These are phyloP conservation scores for Yasuhikotakia modesta DNA, from an alignment of 2,797 vertebrate species.

Conservation along the genomic window DNA sequence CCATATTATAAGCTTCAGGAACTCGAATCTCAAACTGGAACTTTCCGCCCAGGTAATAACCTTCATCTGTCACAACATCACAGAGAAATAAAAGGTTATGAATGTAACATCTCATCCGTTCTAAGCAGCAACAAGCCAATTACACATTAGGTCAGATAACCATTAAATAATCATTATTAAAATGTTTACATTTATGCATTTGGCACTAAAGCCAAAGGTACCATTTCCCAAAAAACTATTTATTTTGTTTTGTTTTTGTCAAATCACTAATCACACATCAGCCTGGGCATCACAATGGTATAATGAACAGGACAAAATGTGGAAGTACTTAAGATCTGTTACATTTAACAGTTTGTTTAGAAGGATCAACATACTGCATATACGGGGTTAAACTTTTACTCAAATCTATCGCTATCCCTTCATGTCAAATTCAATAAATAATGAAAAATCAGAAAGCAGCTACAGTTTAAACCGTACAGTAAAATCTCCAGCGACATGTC, in stretches of 20 bases:
- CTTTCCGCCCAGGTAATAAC: conserved; percentile 96
- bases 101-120: neutral
- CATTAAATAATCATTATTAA: neutral
- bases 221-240: neutral
- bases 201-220: neutral
- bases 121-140: neutral
- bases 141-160: neutral
- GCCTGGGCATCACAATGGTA: neutral
- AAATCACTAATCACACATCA: too few relatives aligned
- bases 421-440: too few relatives aligned
- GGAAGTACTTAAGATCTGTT: neutral
- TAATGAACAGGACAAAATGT: neutral
- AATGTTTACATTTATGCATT: neutral
- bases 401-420: too few relatives aligned
- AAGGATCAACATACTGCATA: too few relatives aligned
- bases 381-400: too few relatives aligned
- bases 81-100: conserved; percentile 12
- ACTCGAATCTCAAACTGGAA: conserved; percentile 91
- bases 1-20: conserved; percentile 99
- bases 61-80: conserved; percentile 84
- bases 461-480: neutral
- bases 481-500: neutral
- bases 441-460: too few relatives aligned
- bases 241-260: too few relatives aligned
- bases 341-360: neutral